These are phyloP conservation scores for Ictalurus punctatus DNA, from an alignment of 2,113 vertebrate species.

Conservation along the genomic window DNA sequence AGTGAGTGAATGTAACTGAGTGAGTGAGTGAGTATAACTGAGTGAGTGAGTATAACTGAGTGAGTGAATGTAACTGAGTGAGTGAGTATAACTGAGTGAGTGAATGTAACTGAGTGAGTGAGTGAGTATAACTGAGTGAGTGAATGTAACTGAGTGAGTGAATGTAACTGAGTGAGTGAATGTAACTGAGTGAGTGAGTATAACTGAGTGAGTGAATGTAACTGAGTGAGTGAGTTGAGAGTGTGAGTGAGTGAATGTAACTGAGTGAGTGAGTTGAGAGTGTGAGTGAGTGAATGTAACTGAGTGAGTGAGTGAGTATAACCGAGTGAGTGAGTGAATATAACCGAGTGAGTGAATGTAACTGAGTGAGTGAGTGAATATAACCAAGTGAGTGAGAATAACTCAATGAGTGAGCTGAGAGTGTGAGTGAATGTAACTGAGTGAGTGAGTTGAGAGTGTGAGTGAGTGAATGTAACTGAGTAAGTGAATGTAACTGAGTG, in stretches of 20 bases:
- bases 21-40: background rate
- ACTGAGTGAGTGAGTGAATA: background rate
- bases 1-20: background rate
- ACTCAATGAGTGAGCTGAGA: background rate
- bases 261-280: background rate
- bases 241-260: background rate
- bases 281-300: background rate
- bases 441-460: background rate
- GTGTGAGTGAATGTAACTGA: background rate
- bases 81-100: background rate
- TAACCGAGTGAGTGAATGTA: no score
- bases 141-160: background rate
- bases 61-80: background rate
- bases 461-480: background rate
- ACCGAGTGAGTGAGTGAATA: background rate
- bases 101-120: background rate
- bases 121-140: no score
- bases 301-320: background rate
- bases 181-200: no score
- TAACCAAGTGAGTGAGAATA: background rate
- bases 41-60: background rate
- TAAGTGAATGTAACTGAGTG: no score
- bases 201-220: no score
- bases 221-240: background rate
- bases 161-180: background rate